Base-by-base conservation (phyloP, 1,140 invertebrate genomes). In the Trichonephila inaurata region DNA sequence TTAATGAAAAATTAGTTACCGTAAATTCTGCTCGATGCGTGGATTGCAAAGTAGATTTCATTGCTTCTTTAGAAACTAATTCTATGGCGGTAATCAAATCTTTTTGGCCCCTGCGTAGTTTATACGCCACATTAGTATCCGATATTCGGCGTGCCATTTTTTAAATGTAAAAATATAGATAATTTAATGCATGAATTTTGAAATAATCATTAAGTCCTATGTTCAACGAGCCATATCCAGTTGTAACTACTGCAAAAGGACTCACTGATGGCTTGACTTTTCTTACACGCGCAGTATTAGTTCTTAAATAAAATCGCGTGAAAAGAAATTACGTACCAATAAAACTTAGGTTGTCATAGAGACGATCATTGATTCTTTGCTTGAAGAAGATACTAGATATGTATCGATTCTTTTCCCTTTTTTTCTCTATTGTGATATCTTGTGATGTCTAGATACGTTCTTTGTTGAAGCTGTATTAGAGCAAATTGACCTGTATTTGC, bases 141-240 rank as follows among this genome's bases (percentile, higher is more conserved):
- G 90, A 91, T 91, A 91, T 83, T 64, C 62, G 61, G 8, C 44
- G 60, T 40, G 90, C 81, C 90, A 91, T 91, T 58, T 58, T n/a
- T 83, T 58, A 19, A 16, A 19, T 7, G 40, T 83, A 18, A n/a
- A 69, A 69, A 28, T 24, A 24, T 12, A 21, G 6, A 10, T n/a
- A 69, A 19, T 18, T 18, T 33, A n/a, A 33, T 6, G 28, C 72
- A 77, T 77, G 28, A 83, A 83, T 83, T 83, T 83, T 83, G 82
- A 83, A 83, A 51, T 12, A 60, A 60, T n/a, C 82, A n/a, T 16
- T 19, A 16, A 77, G 24, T 40, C 14, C 62, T 18, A 5, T 10
- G 72, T 33, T 77, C 18, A 77, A 6, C 0, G 72, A 77, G 24
- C 72, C 72, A 77, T 77, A 33, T 77, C 18, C 28, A 33, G 18